Evolutionary conservation across 2,888 invertebrate genomes (phyloP).

Genomic region (Xestia xanthographa): DNA sequence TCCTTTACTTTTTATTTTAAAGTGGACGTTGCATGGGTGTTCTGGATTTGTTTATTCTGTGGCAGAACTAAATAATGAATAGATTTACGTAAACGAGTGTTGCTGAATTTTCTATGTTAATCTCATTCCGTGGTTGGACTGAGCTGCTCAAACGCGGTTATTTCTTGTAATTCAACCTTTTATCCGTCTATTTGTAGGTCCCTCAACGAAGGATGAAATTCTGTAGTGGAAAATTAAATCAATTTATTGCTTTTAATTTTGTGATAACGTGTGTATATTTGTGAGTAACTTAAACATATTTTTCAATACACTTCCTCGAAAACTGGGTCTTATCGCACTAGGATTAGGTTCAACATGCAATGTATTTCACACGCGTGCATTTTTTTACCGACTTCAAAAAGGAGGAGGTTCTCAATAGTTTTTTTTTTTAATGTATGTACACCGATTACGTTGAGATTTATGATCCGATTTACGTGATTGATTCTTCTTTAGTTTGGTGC

Average conservation of each 20-base stretch:
- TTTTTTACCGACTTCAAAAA: too few species aligned
- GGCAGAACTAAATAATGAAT: slow-evolving; percentile 34
- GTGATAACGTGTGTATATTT: neutral
- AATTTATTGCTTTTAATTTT: neutral
- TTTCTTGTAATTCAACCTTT: neutral
- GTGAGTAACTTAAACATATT: neutral
- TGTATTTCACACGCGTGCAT: too few species aligned
- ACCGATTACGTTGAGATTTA: too few species aligned
- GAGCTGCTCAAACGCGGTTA: neutral
- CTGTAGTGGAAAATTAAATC: neutral
- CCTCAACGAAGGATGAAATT: neutral
- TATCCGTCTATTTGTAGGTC: neutral
- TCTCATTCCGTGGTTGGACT: neutral
- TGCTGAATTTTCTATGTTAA: slow-evolving; percentile 41
- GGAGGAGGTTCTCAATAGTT: too few species aligned
- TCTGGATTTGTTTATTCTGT: slow-evolving; percentile 20
- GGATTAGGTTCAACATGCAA: too few species aligned
- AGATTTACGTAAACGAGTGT: slow-evolving; percentile 32
- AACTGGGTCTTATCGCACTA: too few species aligned
- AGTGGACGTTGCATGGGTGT: neutral
- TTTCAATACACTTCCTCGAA: too few species aligned
- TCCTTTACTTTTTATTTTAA: neutral
- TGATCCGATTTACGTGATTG: too few species aligned
- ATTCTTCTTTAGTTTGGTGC: too few species aligned
- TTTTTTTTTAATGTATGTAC: too few species aligned